These are phyloP conservation scores for Baccha elongata DNA, from an alignment of 2,888 invertebrate genomes.

Conservation along the genomic window DNA sequence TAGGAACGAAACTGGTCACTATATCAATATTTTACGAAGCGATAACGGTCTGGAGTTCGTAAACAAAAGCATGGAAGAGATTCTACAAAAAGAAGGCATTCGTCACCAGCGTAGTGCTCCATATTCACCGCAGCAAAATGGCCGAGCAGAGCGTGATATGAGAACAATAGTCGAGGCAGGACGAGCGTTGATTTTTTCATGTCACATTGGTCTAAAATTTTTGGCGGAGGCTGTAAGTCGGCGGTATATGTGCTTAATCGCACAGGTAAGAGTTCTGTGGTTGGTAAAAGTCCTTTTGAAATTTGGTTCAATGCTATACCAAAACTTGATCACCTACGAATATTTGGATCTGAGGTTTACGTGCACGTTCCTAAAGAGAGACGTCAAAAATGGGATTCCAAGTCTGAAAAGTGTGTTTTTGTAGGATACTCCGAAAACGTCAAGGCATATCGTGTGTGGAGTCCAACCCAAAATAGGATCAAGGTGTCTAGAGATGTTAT, in stretches of 20 bases:
- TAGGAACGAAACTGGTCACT: background rate
- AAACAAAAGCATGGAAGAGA: conserved; percentile 71
- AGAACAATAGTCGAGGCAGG: conserved; percentile 78
- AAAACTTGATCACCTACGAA: background rate
- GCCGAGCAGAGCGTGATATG: conserved; percentile 78
- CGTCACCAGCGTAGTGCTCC: conserved; percentile 66
- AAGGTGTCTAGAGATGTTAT: conserved; percentile 9
- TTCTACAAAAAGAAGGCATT: conserved; percentile 74
- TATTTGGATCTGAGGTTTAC: background rate
- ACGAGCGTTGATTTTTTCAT: conserved; percentile 58
- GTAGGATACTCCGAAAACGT: conserved; percentile 22
- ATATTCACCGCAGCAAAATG: conserved; percentile 79
- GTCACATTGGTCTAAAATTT: conserved; percentile 65
- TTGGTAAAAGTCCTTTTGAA: conserved; percentile 25
- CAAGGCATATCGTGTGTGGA: conserved; percentile 31
- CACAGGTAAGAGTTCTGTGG: conserved; percentile 7
- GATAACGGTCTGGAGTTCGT: conserved; percentile 76
- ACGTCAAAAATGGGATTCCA: conserved; percentile 37
- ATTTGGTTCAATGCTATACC: conserved; percentile 13
- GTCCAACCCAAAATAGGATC: conserved; percentile 12
- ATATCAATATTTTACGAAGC: background rate
- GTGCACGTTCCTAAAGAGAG: conserved; percentile 23
- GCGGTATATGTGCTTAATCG: conserved; percentile 70
- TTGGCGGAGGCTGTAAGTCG: conserved; percentile 80
- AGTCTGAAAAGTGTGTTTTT: conserved; percentile 30